phyloP scores from a whole-genome alignment of 1,140 invertebrate species.

The Chrysomallon squamiferum region DNA sequence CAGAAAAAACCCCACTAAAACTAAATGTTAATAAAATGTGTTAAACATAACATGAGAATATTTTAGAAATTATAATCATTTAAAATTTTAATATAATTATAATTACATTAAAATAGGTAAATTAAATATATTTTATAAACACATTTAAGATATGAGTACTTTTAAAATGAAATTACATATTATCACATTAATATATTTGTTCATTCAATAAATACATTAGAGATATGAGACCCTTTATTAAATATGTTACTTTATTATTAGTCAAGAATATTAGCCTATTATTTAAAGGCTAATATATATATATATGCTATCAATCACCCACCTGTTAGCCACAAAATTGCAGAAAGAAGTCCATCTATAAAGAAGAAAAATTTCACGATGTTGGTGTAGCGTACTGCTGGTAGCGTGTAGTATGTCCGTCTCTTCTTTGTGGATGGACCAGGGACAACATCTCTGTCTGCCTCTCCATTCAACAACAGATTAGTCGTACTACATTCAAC shows the following conservation, averaged over 20 bases:
- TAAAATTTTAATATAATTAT: not conserved
- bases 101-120: not conserved
- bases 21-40: not conserved
- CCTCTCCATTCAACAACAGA: not conserved
- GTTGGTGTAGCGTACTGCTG: constrained; percentile 38
- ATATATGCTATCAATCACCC: no score
- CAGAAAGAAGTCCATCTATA: constrained; percentile 38
- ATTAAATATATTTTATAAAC: no score
- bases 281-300: no score
- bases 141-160: no score
- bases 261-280: no score
- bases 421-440: not conserved
- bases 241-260: no score
- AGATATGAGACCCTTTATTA: no score
- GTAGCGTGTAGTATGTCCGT: constrained; percentile 35
- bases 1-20: not conserved
- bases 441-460: not conserved
- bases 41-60: no score
- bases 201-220: no score
- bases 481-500: not conserved
- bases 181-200: no score
- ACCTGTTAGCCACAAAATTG: constrained; percentile 51
- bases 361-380: constrained; percentile 32
- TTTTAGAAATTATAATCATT: not conserved
- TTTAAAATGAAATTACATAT: no score